phyloP scores from a whole-genome alignment of 2,888 invertebrate genomes.

The Gisinianus flammeolus region DNA sequence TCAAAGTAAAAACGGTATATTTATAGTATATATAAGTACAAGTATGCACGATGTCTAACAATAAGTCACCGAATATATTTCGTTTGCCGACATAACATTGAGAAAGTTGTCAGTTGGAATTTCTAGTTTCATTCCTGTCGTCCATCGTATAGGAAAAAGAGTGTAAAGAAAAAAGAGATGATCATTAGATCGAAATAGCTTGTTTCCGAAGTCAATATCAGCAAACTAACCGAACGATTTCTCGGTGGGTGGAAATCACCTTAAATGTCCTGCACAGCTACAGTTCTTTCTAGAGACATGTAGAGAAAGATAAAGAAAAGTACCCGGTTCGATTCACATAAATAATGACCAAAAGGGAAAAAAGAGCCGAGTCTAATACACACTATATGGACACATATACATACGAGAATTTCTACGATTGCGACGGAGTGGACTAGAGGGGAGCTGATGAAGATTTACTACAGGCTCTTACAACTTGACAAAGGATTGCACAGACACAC shows the following conservation, averaged over 20 bases:
- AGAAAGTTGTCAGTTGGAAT: background rate
- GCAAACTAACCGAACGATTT: slow-evolving; percentile 39
- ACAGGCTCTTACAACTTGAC: slow-evolving; percentile 28
- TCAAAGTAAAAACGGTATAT: too few relatives aligned
- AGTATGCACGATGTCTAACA: too few relatives aligned
- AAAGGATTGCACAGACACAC: slow-evolving; percentile 18
- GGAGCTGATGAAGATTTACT: slow-evolving; percentile 29
- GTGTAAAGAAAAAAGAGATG: background rate
- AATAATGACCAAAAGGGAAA: slow-evolving; percentile 13
- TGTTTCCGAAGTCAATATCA: slow-evolving; percentile 40
- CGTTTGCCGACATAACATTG: background rate
- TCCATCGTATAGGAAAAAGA: background rate
- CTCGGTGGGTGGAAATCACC: slow-evolving; percentile 36
- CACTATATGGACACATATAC: background rate
- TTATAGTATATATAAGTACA: too few relatives aligned
- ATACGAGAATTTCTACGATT: background rate
- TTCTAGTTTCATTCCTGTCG: background rate
- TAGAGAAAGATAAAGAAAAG: background rate
- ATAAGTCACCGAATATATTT: too few relatives aligned
- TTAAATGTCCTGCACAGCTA: background rate
- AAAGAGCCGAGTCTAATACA: background rate
- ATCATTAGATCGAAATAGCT: slow-evolving; percentile 25
- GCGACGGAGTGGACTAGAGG: slow-evolving; percentile 11
- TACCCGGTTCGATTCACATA: slow-evolving; percentile 21
- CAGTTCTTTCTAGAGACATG: background rate